A percentile compares a stretch with the other conserved stretches of the same genome.
phyloP scores from a whole-genome alignment of 2,113 vertebrate species.

The Protobothrops mucrosquamatus region DNA sequence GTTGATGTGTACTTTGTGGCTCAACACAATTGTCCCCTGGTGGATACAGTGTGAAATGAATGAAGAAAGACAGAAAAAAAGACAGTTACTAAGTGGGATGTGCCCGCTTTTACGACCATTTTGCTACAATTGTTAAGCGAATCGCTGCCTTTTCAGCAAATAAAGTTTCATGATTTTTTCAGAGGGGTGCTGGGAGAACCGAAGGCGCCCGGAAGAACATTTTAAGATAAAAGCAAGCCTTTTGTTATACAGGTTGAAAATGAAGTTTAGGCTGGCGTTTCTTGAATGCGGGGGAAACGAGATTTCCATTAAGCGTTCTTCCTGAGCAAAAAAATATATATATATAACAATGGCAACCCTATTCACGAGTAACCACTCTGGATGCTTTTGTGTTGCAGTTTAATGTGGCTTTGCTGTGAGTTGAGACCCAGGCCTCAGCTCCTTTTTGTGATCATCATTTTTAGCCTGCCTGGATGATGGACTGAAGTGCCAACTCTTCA shows the following conservation, averaged over 20 bases:
- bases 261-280: not conserved
- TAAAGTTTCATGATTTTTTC: not conserved
- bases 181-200: not conserved
- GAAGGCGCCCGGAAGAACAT: not conserved
- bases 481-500: conserved; percentile 47
- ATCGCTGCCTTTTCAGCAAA: not conserved
- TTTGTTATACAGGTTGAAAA: not conserved
- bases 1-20: not conserved
- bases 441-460: conserved; percentile 20
- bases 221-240: not conserved
- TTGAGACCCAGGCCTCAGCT: conserved; percentile 42
- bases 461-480: conserved; percentile 53
- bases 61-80: not conserved
- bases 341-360: not conserved
- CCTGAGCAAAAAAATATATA: not conserved
- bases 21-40: not conserved
- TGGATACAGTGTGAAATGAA: not conserved
- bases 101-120: too few relatives aligned
- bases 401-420: conserved; percentile 45
- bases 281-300: not conserved
- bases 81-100: too few relatives aligned
- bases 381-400: conserved; percentile 21
- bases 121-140: too few relatives aligned
- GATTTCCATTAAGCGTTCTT: not conserved
- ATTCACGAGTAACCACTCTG: conserved; percentile 38